Percentiles rank a stretch among this genome's conserved stretches.
These are phyloP conservation scores for Cephalotes varians DNA, from an alignment of 2,888 invertebrate genomes.

Conservation along the genomic window DNA sequence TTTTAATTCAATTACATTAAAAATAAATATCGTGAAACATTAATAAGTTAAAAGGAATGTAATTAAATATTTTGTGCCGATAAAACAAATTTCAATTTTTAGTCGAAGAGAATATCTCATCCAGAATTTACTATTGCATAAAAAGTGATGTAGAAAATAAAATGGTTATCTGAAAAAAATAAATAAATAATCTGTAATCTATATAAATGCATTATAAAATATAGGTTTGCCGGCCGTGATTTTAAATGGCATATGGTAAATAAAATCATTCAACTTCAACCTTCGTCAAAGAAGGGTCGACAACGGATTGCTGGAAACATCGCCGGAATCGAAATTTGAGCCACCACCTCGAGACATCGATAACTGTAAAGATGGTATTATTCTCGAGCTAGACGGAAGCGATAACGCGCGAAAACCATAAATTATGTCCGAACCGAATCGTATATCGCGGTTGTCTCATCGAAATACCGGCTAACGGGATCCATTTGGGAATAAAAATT, in stretches of 20 bases:
- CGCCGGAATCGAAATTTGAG: slow-evolving; percentile 56
- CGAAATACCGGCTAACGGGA: slow-evolving; percentile 56
- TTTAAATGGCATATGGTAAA: slow-evolving; percentile 30
- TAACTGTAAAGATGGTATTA: slow-evolving; percentile 67
- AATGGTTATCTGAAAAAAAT: background rate
- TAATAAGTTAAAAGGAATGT: background rate
- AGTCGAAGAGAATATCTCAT: background rate
- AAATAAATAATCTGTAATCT: background rate
- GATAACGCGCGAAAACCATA: slow-evolving; percentile 69
- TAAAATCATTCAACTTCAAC: slow-evolving; percentile 52
- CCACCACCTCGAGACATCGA: slow-evolving; percentile 55
- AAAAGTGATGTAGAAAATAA: background rate
- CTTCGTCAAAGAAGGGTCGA: slow-evolving; percentile 53
- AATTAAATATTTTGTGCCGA: slow-evolving; percentile 10
- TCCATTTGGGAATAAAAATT: slow-evolving; percentile 66
- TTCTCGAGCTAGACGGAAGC: slow-evolving; percentile 60
- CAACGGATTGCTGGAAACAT: slow-evolving; percentile 56
- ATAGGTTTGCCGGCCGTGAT: background rate
- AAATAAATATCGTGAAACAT: background rate
- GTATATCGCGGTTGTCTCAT: slow-evolving; percentile 57
- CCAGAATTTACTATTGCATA: background rate
- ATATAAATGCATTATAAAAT: background rate
- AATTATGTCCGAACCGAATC: slow-evolving; percentile 57
- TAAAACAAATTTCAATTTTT: slow-evolving; percentile 8
- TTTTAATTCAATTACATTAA: slow-evolving; percentile 29